Evolutionary conservation across 1,140 invertebrate species (phyloP).

Genomic region (Chironomus tepperi): DNA sequence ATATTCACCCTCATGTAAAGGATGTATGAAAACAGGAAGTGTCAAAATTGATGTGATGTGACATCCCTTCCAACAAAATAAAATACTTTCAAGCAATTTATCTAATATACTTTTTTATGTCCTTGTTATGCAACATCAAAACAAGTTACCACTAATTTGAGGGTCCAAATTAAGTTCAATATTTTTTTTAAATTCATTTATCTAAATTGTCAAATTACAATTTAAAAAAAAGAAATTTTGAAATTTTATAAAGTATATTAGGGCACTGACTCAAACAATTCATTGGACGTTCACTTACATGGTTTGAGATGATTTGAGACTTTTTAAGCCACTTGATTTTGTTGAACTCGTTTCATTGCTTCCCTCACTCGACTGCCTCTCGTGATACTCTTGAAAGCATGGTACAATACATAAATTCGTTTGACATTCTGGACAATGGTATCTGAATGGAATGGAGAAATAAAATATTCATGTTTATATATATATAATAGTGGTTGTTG

Average conservation of each 20-base stretch:
- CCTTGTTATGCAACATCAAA: background rate
- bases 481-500: too few relatives aligned
- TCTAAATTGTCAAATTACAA: background rate
- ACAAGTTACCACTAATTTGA: background rate
- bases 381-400: constrained; percentile 74
- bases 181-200: background rate
- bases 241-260: background rate
- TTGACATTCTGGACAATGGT: constrained; percentile 78
- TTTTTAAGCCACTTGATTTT: background rate
- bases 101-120: too few relatives aligned
- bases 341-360: background rate
- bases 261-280: background rate
- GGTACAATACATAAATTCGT: constrained; percentile 79
- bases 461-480: too few relatives aligned
- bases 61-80: background rate
- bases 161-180: background rate
- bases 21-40: too few relatives aligned
- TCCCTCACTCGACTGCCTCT: constrained; percentile 40
- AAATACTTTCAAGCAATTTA: background rate
- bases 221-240: background rate
- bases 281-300: constrained; percentile 6
- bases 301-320: constrained; percentile 12
- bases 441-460: too few relatives aligned
- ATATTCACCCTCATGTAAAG: too few relatives aligned
- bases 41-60: background rate